A percentile compares a stretch with the other conserved stretches of the same genome.
Conservation (phyloP, 1,140 invertebrate genomes). For the Neodiprion fabricii region DNA sequence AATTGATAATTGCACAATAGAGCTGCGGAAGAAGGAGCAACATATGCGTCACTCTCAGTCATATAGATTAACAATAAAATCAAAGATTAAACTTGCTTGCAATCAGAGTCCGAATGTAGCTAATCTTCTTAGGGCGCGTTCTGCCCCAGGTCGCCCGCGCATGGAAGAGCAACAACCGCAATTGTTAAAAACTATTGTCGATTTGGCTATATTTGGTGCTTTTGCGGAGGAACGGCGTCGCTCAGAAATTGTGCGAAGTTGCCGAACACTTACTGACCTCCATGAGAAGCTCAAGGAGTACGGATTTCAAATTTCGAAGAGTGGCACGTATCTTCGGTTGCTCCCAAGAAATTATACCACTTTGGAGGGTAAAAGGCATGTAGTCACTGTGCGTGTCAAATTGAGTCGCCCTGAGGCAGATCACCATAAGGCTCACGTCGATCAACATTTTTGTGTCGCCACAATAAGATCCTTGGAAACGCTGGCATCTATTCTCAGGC, state of each 20-base stretch:
- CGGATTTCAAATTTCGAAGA: background rate
- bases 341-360: constrained; percentile 21
- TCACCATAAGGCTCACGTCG: constrained; percentile 16
- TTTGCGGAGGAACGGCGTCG: constrained; percentile 31
- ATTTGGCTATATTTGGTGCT: constrained; percentile 32
- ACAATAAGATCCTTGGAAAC: constrained; percentile 24
- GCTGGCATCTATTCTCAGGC: constrained; percentile 24
- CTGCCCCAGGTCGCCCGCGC: constrained; percentile 22
- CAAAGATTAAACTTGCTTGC: background rate
- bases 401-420: constrained; percentile 15
- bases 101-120: background rate
- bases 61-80: too few relatives aligned
- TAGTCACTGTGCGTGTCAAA: constrained; percentile 25
- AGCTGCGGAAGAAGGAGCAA: too few relatives aligned
- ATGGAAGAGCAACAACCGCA: constrained; percentile 29
- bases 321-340: constrained; percentile 25
- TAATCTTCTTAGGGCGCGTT: background rate
- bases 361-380: constrained; percentile 24
- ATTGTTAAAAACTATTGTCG: constrained; percentile 26
- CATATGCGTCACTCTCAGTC: too few relatives aligned
- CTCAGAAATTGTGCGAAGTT: constrained; percentile 28
- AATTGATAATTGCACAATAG: too few relatives aligned
- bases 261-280: constrained; percentile 31
- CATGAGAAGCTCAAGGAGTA: constrained; percentile 20
- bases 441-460: constrained; percentile 20